Evolutionary conservation across 2,797 vertebrate species (phyloP).

Genomic region (Mastacembelus armatus): DNA sequence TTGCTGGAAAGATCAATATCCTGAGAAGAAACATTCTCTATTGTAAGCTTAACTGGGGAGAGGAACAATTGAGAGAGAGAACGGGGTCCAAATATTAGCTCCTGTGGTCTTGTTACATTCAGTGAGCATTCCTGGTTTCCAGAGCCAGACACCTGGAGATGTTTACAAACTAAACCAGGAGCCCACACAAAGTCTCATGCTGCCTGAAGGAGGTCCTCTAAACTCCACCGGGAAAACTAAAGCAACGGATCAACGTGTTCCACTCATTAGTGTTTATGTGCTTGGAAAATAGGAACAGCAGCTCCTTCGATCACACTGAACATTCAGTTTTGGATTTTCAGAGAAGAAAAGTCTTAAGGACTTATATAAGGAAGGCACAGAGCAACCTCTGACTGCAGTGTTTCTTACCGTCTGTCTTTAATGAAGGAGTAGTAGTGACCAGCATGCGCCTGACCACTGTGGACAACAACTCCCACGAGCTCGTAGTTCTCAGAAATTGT

Average conservation of each 20-base stretch:
- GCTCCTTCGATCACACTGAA: background rate
- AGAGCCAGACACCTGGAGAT: slow-evolving; percentile 78
- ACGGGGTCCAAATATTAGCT: slow-evolving; percentile 35
- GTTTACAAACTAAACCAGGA: slow-evolving; percentile 61
- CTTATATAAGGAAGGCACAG: too few species aligned
- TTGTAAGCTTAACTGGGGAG: slow-evolving; percentile 7
- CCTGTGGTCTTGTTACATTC: slow-evolving; percentile 55
- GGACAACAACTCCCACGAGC: slow-evolving; percentile 96
- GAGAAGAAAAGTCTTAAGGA: too few species aligned
- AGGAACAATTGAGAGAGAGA: slow-evolving; percentile 31
- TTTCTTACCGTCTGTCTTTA: slow-evolving; percentile 93
- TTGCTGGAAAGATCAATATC: slow-evolving; percentile 1
- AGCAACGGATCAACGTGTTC: slow-evolving; percentile 23
- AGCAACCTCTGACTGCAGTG: background rate
- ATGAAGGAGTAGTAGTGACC: slow-evolving; percentile 99
- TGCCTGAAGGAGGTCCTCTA: slow-evolving; percentile 42
- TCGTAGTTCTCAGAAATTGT: slow-evolving; percentile 99
- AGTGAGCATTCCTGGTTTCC: slow-evolving; percentile 44
- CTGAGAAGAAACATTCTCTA: slow-evolving; percentile 32
- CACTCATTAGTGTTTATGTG: slow-evolving; percentile 24
- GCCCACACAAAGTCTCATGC: slow-evolving; percentile 40
- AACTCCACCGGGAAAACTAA: slow-evolving; percentile 47
- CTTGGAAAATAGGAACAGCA: slow-evolving; percentile 24
- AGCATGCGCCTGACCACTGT: slow-evolving; percentile 97
- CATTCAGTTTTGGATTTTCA: too few species aligned